Evolutionary conservation across 2,113 vertebrate species (phyloP).

Genomic region (Indicator indicator): DNA sequence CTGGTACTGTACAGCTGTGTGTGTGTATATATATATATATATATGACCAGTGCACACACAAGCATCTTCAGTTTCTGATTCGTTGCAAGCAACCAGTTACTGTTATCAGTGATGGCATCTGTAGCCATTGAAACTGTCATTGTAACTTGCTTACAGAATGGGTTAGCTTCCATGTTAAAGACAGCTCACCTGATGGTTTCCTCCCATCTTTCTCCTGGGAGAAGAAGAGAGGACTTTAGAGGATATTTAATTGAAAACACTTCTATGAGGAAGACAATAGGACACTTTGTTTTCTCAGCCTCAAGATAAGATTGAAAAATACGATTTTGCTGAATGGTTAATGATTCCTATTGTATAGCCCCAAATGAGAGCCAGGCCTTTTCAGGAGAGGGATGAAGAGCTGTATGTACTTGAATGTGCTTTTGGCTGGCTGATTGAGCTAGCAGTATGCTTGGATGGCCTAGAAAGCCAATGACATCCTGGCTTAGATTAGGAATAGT

Average conservation of each 20-base stretch:
- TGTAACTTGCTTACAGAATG: fast-evolving
- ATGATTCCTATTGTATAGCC: fast-evolving
- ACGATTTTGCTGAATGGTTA: fast-evolving
- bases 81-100: neutral
- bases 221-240: neutral
- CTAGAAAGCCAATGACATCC: too few relatives aligned
- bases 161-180: fast-evolving
- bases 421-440: too few relatives aligned
- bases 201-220: neutral
- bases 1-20: too few relatives aligned
- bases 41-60: too few relatives aligned
- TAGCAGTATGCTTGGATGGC: too few relatives aligned
- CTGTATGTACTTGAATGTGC: neutral
- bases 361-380: neutral
- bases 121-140: fast-evolving
- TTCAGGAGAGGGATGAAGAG: neutral
- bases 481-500: too few relatives aligned
- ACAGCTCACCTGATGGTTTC: neutral
- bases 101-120: fast-evolving
- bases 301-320: neutral
- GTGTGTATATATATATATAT: too few relatives aligned
- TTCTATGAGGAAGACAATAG: neutral
- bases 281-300: neutral
- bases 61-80: neutral
- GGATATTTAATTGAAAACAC: neutral